These are phyloP conservation scores for Lontra canadensis DNA, from an alignment of 2,113 vertebrate genomes.

Conservation along the genomic window DNA sequence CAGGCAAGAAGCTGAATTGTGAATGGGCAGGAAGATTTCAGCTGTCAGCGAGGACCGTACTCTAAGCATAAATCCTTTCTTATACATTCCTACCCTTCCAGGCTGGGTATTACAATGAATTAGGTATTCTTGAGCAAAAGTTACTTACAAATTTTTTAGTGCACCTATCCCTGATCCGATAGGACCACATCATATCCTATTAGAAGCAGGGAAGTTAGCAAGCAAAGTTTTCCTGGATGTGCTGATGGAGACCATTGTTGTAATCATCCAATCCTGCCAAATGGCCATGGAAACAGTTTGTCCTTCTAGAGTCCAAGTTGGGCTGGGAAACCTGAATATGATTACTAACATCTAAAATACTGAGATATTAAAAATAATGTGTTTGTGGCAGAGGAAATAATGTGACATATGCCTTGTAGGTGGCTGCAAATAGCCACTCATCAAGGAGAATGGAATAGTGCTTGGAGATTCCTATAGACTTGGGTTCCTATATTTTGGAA, in stretches of 20 bases:
- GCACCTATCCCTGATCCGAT: neutral
- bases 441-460: neutral
- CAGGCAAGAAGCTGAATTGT: neutral
- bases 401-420: neutral
- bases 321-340: neutral
- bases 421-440: accelerated
- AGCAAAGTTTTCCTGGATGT: neutral
- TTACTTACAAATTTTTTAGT: neutral
- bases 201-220: neutral
- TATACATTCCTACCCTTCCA: neutral
- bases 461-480: neutral
- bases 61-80: neutral
- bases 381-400: neutral
- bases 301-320: neutral
- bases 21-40: neutral
- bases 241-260: neutral
- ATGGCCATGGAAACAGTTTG: neutral
- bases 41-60: neutral
- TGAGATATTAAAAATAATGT: neutral
- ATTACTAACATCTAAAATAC: neutral
- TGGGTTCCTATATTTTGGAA: neutral
- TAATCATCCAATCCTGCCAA: neutral
- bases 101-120: neutral
- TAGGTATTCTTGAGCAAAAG: neutral
- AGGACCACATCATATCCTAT: neutral